A percentile compares a stretch with the other conserved stretches of the same genome.
Evolutionary conservation across 2,888 invertebrate genomes (phyloP).

Genomic region (Spilarctia lutea): DNA sequence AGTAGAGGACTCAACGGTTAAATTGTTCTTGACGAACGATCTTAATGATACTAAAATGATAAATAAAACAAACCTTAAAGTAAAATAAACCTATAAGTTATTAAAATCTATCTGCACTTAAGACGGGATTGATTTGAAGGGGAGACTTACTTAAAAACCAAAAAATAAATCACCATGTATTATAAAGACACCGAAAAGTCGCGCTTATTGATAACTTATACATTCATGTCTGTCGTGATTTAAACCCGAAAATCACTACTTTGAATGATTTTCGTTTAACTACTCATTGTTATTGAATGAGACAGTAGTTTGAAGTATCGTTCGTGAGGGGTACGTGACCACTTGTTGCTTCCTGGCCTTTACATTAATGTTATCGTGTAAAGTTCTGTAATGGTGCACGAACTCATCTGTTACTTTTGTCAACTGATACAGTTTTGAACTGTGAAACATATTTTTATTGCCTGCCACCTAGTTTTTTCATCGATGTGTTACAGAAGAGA

Average conservation of each 20-base stretch:
- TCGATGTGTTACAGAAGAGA: no score
- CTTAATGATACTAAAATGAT: background rate
- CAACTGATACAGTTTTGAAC: background rate
- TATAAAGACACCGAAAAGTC: background rate
- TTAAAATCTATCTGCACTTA: no score
- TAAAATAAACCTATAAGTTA: background rate
- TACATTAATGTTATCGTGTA: background rate
- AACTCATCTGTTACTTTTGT: background rate
- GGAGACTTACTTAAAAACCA: background rate
- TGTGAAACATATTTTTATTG: background rate
- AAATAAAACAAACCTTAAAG: no score
- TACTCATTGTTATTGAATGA: background rate
- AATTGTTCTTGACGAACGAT: no score
- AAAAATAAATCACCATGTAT: background rate
- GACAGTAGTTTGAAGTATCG: background rate
- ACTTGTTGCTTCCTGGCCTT: constrained; percentile 6
- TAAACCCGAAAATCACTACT: background rate
- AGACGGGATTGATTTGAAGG: no score
- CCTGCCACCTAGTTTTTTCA: background rate
- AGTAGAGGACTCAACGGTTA: no score
- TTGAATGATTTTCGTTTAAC: background rate
- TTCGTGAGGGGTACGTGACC: background rate
- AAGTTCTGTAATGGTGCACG: background rate
- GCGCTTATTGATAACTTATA: background rate
- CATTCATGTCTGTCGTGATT: background rate